Conservation (phyloP, 2,113 vertebrate genomes). For the Diphyllodes magnificus region DNA sequence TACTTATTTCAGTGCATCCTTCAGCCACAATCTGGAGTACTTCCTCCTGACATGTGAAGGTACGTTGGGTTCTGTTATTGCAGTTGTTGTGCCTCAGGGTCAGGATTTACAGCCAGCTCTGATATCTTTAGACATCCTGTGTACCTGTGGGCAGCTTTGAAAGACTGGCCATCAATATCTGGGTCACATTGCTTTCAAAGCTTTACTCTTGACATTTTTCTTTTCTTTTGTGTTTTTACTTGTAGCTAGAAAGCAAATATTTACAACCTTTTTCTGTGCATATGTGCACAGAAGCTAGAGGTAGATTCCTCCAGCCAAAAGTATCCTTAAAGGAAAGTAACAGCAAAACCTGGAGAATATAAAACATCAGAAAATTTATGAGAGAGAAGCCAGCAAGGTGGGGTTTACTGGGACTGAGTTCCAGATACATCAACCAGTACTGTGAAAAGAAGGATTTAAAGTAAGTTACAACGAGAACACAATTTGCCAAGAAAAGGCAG, state of each 20-base stretch:
- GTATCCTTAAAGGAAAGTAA: not conserved
- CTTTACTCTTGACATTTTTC: not conserved
- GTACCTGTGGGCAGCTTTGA: not conserved
- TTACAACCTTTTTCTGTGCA: not conserved
- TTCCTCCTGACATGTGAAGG: constrained; percentile 91
- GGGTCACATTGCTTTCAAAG: not conserved
- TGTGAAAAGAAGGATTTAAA: not conserved
- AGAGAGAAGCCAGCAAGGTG: not conserved
- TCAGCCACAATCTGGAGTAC: constrained; percentile 83
- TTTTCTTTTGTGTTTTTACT: not conserved
- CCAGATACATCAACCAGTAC: not conserved
- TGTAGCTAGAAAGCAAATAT: not conserved
- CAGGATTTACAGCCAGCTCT: not conserved
- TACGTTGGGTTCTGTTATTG: constrained; percentile 42
- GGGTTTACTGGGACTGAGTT: not conserved
- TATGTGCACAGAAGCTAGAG: not conserved
- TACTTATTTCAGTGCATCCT: constrained; percentile 85
- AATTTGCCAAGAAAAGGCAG: not conserved
- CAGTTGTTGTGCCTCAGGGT: not conserved
- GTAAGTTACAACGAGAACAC: not conserved
- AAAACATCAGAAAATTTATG: not conserved
- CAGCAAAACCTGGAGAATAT: not conserved
- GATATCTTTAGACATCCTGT: not conserved
- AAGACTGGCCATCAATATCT: not conserved
- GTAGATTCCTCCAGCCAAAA: not conserved